Evolutionary conservation across 2,113 vertebrate genomes (phyloP).

Genomic region (Craseonycteris thonglongyai): DNA sequence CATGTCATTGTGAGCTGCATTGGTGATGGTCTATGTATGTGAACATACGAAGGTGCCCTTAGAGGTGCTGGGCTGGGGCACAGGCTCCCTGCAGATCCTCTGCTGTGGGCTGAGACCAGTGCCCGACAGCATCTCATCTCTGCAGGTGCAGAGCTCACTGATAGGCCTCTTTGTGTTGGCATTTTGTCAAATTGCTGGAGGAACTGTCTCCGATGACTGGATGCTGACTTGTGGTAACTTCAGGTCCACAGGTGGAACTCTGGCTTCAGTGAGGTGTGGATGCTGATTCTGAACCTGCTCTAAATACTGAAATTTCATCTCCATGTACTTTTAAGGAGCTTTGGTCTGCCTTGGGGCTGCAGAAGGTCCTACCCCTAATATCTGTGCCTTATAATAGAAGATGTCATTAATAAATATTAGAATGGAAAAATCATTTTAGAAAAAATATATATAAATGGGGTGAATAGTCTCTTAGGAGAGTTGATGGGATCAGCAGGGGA

Average conservation of each 20-base stretch:
- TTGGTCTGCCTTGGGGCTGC: too few relatives aligned
- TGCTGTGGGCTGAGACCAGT: neutral
- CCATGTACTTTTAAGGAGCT: too few relatives aligned
- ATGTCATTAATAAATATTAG: neutral
- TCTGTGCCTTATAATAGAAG: neutral
- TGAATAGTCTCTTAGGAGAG: slow-evolving; percentile 2
- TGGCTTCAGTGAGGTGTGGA: neutral
- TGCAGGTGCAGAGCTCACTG: slow-evolving; percentile 63
- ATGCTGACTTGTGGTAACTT: too few relatives aligned
- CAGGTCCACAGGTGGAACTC: neutral
- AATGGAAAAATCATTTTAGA: slow-evolving; percentile 8
- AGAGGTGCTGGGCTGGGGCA: neutral
- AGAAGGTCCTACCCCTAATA: neutral
- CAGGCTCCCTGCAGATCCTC: neutral
- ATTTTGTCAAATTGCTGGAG: too few relatives aligned
- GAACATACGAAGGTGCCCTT: neutral
- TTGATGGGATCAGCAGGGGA: slow-evolving; percentile 56
- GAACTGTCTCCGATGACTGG: too few relatives aligned
- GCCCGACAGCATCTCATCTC: slow-evolving; percentile 22
- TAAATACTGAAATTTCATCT: too few relatives aligned
- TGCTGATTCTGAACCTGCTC: too few relatives aligned
- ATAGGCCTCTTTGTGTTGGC: too few relatives aligned
- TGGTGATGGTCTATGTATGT: too few relatives aligned
- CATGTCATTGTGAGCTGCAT: too few relatives aligned
- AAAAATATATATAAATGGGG: slow-evolving; percentile 12